Percentiles rank a stretch among this genome's conserved stretches.
These are phyloP conservation scores for Quadroppia sp. DNA, from an alignment of 2,888 invertebrate genomes.

Conservation along the genomic window DNA sequence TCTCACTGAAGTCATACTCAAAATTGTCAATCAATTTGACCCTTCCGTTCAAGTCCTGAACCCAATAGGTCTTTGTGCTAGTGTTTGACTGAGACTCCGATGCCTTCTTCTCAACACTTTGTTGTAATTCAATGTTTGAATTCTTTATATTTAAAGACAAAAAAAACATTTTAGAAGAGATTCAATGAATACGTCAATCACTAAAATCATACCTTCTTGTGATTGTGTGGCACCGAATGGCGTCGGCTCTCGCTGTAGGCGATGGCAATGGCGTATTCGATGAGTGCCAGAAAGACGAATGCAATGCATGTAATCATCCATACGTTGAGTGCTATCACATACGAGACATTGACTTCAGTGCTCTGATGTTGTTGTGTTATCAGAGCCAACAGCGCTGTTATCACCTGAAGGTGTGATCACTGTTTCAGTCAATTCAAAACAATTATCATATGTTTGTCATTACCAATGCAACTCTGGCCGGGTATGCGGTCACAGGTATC, in stretches of 20 bases:
- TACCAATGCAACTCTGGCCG: slow-evolving; percentile 73
- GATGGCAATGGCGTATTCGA: slow-evolving; percentile 48
- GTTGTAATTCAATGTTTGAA: neutral
- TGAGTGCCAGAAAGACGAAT: slow-evolving; percentile 49
- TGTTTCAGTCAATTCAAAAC: too few relatives aligned
- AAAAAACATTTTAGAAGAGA: neutral
- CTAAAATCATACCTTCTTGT: too few relatives aligned
- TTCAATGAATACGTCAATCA: too few relatives aligned
- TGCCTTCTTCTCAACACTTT: neutral
- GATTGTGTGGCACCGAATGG: neutral
- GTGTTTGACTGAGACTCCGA: too few relatives aligned
- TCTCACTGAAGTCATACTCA: neutral
- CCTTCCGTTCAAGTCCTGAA: neutral
- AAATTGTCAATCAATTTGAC: neutral
- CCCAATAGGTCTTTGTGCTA: neutral
- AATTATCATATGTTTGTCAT: too few relatives aligned
- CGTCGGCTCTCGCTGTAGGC: neutral
- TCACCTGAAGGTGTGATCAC: neutral
- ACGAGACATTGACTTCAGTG: slow-evolving; percentile 49
- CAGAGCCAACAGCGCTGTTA: slow-evolving; percentile 75
- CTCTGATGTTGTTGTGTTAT: slow-evolving; percentile 47
- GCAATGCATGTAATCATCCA: slow-evolving; percentile 49
- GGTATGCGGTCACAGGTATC: slow-evolving; percentile 75
- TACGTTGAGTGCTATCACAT: slow-evolving; percentile 50
- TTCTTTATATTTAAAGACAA: neutral